phyloP scores from a whole-genome alignment of 2,797 vertebrate genomes.

The Tapirus indicus region DNA sequence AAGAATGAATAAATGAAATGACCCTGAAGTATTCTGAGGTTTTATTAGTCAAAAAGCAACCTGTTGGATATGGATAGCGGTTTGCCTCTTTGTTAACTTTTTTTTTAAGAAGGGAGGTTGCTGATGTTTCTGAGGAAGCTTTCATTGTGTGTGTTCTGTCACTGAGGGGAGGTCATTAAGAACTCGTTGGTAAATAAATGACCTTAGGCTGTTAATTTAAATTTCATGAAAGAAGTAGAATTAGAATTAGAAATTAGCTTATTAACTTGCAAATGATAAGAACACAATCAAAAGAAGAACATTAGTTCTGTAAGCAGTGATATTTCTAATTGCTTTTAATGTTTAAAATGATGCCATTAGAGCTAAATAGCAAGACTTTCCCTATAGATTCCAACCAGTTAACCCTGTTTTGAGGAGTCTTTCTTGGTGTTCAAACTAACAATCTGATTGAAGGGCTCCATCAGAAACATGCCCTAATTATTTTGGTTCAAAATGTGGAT shows the following conservation, averaged over 20 bases:
- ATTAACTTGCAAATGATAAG: constrained; percentile 51
- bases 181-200: background rate
- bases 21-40: background rate
- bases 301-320: background rate
- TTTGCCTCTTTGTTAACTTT: background rate
- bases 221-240: constrained; percentile 26
- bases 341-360: constrained; percentile 48
- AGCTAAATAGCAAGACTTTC: background rate
- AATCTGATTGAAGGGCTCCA: background rate
- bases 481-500: background rate
- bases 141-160: background rate
- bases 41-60: background rate
- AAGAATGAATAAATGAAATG: background rate
- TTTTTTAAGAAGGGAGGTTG: background rate
- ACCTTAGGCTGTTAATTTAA: constrained; percentile 18
- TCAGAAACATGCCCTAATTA: constrained; percentile 10
- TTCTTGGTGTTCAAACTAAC: background rate
- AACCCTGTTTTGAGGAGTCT: background rate
- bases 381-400: constrained; percentile 6
- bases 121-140: background rate
- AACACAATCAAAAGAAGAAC: background rate
- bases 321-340: constrained; percentile 33
- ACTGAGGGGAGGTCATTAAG: background rate
- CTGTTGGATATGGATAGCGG: background rate
- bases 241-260: constrained; percentile 48